A percentile compares a stretch with the other conserved stretches of the same genome.
Conservation (phyloP, 2,888 invertebrate genomes). For the Nemurella pictetii region DNA sequence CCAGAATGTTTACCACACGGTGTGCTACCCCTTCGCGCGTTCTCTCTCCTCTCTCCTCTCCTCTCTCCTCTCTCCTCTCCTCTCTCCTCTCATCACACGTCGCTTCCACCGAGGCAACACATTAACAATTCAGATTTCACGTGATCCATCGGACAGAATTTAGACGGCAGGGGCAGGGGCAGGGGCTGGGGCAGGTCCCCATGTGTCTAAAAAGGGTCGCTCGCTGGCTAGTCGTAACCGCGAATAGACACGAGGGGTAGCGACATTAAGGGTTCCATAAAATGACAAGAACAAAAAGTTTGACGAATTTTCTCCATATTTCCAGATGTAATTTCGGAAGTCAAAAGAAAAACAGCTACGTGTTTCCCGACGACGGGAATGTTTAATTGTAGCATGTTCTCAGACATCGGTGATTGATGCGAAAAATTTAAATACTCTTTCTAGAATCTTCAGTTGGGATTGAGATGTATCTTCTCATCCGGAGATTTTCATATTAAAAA, state of each 20-base stretch:
- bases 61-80: neutral
- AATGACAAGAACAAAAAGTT: neutral
- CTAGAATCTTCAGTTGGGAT: neutral
- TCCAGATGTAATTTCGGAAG: neutral
- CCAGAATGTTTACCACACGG: too few relatives aligned
- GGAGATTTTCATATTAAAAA: neutral
- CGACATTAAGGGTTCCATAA: neutral
- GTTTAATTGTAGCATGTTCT: slow-evolving; percentile 16
- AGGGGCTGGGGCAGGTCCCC: neutral
- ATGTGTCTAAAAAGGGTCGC: neutral
- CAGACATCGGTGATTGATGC: neutral
- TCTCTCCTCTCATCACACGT: too few relatives aligned
- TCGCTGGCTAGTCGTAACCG: neutral
- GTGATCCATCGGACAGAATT: slow-evolving; percentile 31
- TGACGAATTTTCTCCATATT: neutral
- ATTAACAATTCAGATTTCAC: slow-evolving; percentile 38
- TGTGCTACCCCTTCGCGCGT: too few relatives aligned
- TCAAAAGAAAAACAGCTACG: neutral
- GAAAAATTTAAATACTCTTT: neutral
- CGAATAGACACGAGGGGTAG: neutral
- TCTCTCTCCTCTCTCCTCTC: too few relatives aligned
- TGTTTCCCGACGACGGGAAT: neutral
- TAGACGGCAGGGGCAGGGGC: neutral
- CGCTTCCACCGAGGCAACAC: too few relatives aligned
- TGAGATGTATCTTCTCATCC: neutral